These are phyloP conservation scores for Artibeus lituratus DNA, from an alignment of 2,797 vertebrate species.

Conservation along the genomic window DNA sequence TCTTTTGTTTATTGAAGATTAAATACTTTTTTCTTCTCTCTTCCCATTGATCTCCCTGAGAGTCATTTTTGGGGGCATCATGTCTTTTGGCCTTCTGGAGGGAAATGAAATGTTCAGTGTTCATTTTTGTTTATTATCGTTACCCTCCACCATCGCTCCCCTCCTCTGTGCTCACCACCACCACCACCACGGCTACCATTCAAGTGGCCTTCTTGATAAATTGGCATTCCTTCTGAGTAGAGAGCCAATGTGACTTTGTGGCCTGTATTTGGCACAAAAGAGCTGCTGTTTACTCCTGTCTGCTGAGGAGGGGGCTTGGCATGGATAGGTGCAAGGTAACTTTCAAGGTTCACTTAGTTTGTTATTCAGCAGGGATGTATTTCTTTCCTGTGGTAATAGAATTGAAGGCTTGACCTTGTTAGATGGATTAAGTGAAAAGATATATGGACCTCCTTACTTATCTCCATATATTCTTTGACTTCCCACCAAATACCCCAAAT, in stretches of 20 bases:
- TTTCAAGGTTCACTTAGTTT: conserved; percentile 38
- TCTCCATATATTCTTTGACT: neutral
- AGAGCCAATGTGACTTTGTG: neutral
- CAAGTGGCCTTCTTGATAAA: neutral
- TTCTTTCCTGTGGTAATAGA: neutral
- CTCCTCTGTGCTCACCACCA: too few species aligned
- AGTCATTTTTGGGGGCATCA: neutral
- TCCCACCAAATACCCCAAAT: neutral
- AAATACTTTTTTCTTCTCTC: neutral
- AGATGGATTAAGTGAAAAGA: neutral
- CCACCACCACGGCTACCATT: too few species aligned
- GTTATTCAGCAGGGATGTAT: conserved; percentile 24
- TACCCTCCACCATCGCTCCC: too few species aligned
- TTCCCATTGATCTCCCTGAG: neutral
- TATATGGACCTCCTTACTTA: neutral
- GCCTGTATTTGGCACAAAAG: neutral
- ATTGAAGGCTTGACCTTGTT: neutral
- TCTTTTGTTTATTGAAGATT: conserved; percentile 23
- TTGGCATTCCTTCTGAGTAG: neutral
- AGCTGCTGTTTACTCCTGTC: neutral
- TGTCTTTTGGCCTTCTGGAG: neutral
- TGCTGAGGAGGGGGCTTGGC: neutral
- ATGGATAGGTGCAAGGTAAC: conserved; percentile 16
- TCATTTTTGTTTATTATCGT: neutral
- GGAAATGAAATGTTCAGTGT: neutral